Conservation (phyloP, 2,888 invertebrate genomes). For the Thecocarcelia acutangulata region DNA sequence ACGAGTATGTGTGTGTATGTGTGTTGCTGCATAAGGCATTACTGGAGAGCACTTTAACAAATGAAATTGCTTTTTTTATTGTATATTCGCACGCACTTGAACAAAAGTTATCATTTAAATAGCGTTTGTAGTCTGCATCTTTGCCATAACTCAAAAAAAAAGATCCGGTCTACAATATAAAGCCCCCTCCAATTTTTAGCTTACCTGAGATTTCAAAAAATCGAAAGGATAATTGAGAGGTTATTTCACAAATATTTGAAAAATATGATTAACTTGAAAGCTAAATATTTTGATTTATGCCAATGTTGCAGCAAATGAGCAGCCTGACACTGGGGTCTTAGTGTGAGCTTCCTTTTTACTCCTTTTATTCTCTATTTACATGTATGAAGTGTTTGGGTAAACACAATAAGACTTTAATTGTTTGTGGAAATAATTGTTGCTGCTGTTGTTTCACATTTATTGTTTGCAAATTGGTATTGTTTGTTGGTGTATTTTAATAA, state of each 20-base stretch:
- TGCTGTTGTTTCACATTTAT: slow-evolving; percentile 39
- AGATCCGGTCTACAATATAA: too few relatives aligned
- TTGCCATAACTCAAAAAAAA: too few relatives aligned
- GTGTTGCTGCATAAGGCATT: slow-evolving; percentile 13
- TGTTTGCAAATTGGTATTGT: slow-evolving; percentile 50
- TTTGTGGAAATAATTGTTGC: slow-evolving; percentile 40
- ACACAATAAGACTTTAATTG: slow-evolving; percentile 62
- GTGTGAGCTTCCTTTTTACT: slow-evolving; percentile 10
- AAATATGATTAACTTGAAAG: too few relatives aligned
- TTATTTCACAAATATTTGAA: too few relatives aligned
- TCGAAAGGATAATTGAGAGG: too few relatives aligned
- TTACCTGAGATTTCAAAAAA: too few relatives aligned
- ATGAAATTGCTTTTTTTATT: slow-evolving; percentile 30
- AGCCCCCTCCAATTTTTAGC: too few relatives aligned
- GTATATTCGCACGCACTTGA: neutral
- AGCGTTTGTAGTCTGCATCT: too few relatives aligned
- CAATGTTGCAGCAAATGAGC: too few relatives aligned
- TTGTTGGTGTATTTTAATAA: slow-evolving; percentile 46
- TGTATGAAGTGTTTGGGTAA: slow-evolving; percentile 47
- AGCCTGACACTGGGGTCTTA: neutral
- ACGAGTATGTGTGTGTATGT: neutral
- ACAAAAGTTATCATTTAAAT: slow-evolving; percentile 7
- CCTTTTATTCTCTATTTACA: slow-evolving; percentile 43
- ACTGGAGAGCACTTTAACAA: slow-evolving; percentile 34
- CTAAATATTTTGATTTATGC: too few relatives aligned